phyloP scores from a whole-genome alignment of 2,888 invertebrate genomes.

The Notodonta ziczac region DNA sequence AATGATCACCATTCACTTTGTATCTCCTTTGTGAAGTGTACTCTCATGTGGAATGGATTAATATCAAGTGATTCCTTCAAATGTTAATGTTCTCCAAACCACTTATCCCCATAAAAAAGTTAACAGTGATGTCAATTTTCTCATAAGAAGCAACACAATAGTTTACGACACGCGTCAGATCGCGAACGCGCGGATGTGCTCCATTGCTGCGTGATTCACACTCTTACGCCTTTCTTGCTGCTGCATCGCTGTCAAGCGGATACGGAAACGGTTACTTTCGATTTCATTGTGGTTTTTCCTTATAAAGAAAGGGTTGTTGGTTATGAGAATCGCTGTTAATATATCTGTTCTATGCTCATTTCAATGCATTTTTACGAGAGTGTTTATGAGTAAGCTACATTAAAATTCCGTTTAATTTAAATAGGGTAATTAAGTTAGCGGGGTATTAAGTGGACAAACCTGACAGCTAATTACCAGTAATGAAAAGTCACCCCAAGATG shows the following conservation, averaged over 20 bases:
- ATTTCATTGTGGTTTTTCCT: constrained; percentile 9
- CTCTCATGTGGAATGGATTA: not conserved
- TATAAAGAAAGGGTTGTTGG: constrained; percentile 1
- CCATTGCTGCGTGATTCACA: constrained; percentile 7
- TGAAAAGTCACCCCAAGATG: no score
- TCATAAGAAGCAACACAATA: constrained; percentile 7
- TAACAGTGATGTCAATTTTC: not conserved
- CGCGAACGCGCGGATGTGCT: constrained; percentile 3
- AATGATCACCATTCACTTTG: no score
- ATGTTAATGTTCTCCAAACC: not conserved
- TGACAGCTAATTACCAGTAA: no score
- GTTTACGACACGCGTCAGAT: constrained; percentile 1
- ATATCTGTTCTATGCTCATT: no score
- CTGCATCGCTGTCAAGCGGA: constrained; percentile 3
- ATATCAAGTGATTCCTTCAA: not conserved
- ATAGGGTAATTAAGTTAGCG: no score
- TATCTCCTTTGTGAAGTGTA: no score
- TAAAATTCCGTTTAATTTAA: no score
- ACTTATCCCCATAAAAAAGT: not conserved
- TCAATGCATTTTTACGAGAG: no score
- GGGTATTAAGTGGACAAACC: no score
- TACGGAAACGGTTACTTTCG: constrained; percentile 7
- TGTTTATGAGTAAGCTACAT: no score
- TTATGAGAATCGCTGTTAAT: not conserved
- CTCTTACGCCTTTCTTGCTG: constrained; percentile 3